Conservation (phyloP, 2,888 invertebrate species). For the Capitulum mitella region DNA sequence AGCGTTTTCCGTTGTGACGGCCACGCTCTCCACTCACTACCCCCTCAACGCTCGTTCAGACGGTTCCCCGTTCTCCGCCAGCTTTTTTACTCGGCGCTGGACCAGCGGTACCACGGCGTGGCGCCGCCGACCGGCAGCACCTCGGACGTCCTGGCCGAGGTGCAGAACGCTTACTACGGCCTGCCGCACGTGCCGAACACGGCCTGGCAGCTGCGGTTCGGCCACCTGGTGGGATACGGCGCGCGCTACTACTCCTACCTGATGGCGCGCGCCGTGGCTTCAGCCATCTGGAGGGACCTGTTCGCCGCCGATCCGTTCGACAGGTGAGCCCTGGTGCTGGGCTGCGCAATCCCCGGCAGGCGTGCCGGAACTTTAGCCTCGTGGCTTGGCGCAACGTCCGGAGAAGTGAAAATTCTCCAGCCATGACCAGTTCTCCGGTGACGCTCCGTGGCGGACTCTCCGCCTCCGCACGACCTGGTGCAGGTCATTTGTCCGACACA, state of each 20-base stretch:
- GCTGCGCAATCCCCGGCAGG: too few relatives aligned
- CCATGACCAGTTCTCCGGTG: too few relatives aligned
- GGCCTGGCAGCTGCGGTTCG: constrained; percentile 92
- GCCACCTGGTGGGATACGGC: constrained; percentile 95
- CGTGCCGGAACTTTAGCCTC: too few relatives aligned
- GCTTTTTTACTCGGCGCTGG: constrained; percentile 81
- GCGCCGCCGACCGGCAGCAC: constrained; percentile 52
- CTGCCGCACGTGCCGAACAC: constrained; percentile 81
- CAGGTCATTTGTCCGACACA: too few relatives aligned
- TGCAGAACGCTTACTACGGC: constrained; percentile 75
- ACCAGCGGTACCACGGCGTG: constrained; percentile 76
- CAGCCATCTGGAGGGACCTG: constrained; percentile 83
- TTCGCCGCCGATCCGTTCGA: constrained; percentile 71
- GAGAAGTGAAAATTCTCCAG: too few relatives aligned
- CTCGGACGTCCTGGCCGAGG: constrained; percentile 63
- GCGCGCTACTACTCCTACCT: constrained; percentile 98
- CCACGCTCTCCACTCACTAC: too few relatives aligned
- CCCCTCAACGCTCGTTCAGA: constrained; percentile 30
- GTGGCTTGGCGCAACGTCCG: too few relatives aligned
- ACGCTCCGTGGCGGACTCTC: too few relatives aligned
- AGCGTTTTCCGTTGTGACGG: too few relatives aligned
- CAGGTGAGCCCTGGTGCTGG: constrained; percentile 66
- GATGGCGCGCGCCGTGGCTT: constrained; percentile 85
- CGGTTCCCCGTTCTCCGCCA: constrained; percentile 35
- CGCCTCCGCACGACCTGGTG: too few relatives aligned